Evolutionary conservation across 1,140 invertebrate species (phyloP).

Genomic region (Teleopsis dalmanni): DNA sequence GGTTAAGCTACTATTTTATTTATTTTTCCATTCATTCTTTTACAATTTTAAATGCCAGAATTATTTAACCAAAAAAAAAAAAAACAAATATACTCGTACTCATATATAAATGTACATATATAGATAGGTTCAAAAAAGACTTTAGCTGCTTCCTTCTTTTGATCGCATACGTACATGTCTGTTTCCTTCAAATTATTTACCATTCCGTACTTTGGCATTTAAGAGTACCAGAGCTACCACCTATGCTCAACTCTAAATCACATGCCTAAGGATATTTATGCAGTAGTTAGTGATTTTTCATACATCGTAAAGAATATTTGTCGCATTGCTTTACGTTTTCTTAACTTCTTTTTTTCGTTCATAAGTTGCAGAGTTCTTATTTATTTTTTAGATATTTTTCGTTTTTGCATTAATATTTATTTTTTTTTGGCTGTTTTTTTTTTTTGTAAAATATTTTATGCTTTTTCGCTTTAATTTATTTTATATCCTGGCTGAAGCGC

Average conservation of each 20-base stretch:
- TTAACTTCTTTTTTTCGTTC: not conserved
- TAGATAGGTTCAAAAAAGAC: not conserved
- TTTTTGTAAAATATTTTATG: not conserved
- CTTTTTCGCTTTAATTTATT: too few species aligned
- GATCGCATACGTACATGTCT: not conserved
- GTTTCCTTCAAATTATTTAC: not conserved
- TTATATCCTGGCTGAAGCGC: too few species aligned
- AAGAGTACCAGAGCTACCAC: not conserved
- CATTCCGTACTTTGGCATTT: not conserved
- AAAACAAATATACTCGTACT: not conserved
- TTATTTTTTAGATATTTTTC: too few species aligned
- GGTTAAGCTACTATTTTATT: too few species aligned
- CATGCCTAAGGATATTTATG: conserved; percentile 6
- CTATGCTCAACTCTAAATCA: not conserved
- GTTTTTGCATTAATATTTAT: not conserved
- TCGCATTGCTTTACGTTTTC: not conserved
- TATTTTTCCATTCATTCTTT: too few species aligned
- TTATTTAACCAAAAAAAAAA: not conserved
- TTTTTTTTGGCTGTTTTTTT: not conserved
- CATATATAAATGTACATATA: not conserved
- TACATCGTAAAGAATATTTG: conserved; percentile 1
- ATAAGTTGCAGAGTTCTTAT: not conserved
- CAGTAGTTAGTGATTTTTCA: conserved; percentile 11
- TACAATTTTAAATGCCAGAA: too few species aligned
- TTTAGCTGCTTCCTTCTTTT: not conserved